phyloP scores from a whole-genome alignment of 1,140 invertebrate species.

The Ips typographus region DNA sequence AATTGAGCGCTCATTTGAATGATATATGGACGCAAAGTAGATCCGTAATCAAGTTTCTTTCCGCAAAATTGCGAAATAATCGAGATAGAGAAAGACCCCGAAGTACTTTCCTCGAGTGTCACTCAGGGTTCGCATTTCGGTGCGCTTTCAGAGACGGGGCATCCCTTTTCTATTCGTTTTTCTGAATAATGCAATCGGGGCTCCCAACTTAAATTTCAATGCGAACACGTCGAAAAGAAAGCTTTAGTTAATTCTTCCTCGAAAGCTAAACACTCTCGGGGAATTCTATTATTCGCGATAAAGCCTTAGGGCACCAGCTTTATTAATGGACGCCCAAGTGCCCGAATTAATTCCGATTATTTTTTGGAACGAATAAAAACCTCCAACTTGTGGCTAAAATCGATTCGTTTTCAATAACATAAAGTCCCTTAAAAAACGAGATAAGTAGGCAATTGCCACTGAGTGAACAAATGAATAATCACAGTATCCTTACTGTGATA shows the following conservation, averaged over 20 bases:
- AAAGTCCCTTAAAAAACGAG: too few relatives aligned
- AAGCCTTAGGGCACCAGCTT: constrained; percentile 4
- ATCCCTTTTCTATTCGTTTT: constrained; percentile 34
- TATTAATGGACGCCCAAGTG: constrained; percentile 8
- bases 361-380: background rate
- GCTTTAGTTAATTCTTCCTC: constrained; percentile 27
- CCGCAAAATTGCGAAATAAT: constrained; percentile 25
- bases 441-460: too few relatives aligned
- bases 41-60: constrained; percentile 15
- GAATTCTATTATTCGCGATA: constrained; percentile 18
- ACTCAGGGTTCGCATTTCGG: constrained; percentile 31
- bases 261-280: constrained; percentile 22
- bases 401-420: too few relatives aligned
- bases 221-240: constrained; percentile 27
- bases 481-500: too few relatives aligned
- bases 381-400: too few relatives aligned
- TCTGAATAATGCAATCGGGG: constrained; percentile 36
- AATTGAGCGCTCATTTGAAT: background rate
- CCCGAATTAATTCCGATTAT: constrained; percentile 13
- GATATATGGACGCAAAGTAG: too few relatives aligned
- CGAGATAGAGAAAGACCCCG: constrained; percentile 19
- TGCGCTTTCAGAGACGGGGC: constrained; percentile 10
- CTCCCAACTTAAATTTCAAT: constrained; percentile 29
- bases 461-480: too few relatives aligned
- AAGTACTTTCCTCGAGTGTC: constrained; percentile 33